phyloP scores from a whole-genome alignment of 2,797 vertebrate species.

The Huso huso region DNA sequence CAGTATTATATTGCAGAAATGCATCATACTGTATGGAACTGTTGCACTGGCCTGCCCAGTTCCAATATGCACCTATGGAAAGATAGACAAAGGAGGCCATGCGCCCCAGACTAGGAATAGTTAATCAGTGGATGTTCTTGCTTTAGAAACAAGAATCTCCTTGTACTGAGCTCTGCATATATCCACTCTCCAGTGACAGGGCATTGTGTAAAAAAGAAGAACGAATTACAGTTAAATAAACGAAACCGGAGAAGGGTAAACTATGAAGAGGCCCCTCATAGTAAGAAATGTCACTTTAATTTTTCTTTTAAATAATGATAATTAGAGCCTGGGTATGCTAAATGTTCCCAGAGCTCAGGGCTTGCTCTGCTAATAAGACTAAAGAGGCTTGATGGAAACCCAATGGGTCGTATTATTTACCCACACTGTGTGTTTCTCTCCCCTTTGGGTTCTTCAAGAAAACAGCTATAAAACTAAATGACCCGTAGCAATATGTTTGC shows the following conservation, averaged over 20 bases:
- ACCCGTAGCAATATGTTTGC: constrained; percentile 64
- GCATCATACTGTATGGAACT: too few species aligned
- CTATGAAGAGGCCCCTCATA: neutral
- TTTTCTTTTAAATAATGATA: constrained; percentile 39
- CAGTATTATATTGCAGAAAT: too few species aligned
- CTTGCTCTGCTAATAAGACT: constrained; percentile 53
- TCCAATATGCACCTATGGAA: too few species aligned
- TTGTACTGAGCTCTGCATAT: too few species aligned
- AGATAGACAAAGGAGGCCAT: too few species aligned
- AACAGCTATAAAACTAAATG: constrained; percentile 59
- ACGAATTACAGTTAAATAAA: too few species aligned
- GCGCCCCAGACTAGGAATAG: too few species aligned
- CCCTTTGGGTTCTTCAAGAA: constrained; percentile 49
- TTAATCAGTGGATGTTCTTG: too few species aligned
- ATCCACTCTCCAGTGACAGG: too few species aligned
- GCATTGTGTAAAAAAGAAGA: too few species aligned
- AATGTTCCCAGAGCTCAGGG: constrained; percentile 44
- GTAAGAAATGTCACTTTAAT: constrained; percentile 34
- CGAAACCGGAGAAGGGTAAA: neutral
- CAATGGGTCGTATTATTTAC: constrained; percentile 50
- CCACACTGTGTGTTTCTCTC: constrained; percentile 32
- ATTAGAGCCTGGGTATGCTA: constrained; percentile 38
- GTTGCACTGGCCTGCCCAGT: too few species aligned
- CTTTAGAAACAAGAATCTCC: too few species aligned
- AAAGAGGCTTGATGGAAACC: constrained; percentile 56